Evolutionary conservation across 2,113 vertebrate species (phyloP).

Genomic region (Actinemys pallida): DNA sequence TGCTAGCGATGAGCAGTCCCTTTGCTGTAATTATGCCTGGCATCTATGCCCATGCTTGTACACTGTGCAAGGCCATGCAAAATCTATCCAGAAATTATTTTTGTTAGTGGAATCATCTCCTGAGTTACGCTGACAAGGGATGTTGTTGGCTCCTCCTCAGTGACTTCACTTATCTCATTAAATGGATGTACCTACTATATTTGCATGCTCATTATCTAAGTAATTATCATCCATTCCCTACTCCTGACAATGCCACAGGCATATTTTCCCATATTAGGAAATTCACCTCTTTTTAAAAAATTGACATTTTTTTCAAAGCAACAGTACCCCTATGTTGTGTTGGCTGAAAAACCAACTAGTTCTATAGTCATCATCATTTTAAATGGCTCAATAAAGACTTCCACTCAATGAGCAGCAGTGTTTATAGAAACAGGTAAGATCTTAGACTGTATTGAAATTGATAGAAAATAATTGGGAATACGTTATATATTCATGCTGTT

Average conservation of each 20-base stretch:
- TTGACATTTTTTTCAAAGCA: neutral
- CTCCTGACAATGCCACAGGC: neutral
- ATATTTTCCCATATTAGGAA: neutral
- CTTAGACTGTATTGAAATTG: neutral
- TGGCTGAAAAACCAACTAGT: neutral
- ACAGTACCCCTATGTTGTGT: neutral
- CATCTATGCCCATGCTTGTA: accelerated
- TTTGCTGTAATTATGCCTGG: neutral
- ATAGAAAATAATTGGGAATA: neutral
- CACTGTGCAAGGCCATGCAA: neutral
- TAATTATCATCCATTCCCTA: neutral
- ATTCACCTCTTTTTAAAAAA: accelerated
- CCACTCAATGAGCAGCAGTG: neutral
- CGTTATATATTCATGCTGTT: neutral
- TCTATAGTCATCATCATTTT: accelerated
- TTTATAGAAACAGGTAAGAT: neutral
- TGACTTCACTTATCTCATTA: accelerated
- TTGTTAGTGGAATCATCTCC: accelerated
- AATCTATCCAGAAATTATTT: neutral
- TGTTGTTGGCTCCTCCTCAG: neutral
- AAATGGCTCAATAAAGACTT: neutral
- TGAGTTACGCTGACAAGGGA: accelerated
- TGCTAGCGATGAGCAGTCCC: neutral
- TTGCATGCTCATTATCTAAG: neutral
- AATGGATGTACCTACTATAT: neutral